Evolutionary conservation across 2,113 vertebrate genomes (phyloP).

Genomic region (Vombatus ursinus): DNA sequence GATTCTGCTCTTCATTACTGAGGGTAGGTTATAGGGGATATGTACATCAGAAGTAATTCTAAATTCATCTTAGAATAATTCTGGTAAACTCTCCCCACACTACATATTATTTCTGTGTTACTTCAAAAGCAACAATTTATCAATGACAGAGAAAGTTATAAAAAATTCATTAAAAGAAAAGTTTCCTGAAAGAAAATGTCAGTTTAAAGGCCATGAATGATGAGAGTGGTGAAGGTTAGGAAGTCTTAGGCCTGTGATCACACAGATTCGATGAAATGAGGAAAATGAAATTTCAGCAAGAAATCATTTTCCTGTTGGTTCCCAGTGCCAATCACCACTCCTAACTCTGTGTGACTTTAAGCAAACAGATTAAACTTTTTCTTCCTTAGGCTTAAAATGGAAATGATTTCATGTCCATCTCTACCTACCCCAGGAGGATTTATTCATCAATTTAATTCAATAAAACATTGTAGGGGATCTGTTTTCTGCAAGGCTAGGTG

Average conservation of each 20-base stretch:
- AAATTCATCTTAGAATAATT: neutral
- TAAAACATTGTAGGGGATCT: neutral
- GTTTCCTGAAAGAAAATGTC: neutral
- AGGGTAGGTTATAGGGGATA: neutral
- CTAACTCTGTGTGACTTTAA: neutral
- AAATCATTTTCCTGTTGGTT: neutral
- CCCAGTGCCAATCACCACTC: neutral
- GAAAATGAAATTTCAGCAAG: neutral
- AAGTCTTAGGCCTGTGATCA: neutral
- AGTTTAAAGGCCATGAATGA: neutral
- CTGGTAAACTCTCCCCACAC: neutral
- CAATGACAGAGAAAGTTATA: neutral
- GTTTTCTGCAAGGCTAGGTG: neutral
- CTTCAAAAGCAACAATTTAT: neutral
- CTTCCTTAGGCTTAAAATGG: neutral
- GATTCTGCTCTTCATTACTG: neutral
- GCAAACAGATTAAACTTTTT: neutral
- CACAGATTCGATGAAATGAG: neutral
- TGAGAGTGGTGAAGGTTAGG: neutral
- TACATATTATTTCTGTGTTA: neutral
- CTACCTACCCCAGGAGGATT: neutral
- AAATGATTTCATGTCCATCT: neutral
- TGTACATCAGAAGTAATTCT: neutral
- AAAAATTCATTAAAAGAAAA: neutral
- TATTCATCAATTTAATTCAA: neutral